These are phyloP conservation scores for Hyppa rectilinea DNA, from an alignment of 2,888 invertebrate species.

Conservation along the genomic window DNA sequence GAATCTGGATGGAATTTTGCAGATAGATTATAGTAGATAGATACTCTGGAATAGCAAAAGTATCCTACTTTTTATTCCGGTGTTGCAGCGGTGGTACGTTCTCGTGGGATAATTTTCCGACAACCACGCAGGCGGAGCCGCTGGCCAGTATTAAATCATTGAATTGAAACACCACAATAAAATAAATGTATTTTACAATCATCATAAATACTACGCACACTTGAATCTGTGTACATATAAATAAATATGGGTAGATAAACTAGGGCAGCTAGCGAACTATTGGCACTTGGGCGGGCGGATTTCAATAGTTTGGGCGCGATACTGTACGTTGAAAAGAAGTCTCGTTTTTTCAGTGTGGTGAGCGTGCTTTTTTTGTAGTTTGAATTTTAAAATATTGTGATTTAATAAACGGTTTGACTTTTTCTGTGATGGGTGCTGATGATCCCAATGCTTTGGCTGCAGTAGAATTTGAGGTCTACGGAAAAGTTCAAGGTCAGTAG, in stretches of 20 bases:
- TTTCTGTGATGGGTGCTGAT: conserved; percentile 89
- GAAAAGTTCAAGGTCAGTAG: conserved; percentile 95
- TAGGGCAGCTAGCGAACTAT: conserved; percentile 72
- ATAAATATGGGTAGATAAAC: conserved; percentile 63
- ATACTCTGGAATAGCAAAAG: no score
- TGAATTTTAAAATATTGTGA: not conserved
- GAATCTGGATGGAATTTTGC: no score
- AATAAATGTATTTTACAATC: conserved; percentile 44
- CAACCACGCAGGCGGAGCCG: no score
- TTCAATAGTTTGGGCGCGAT: conserved; percentile 61
- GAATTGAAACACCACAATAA: conserved; percentile 3
- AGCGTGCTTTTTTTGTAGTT: not conserved
- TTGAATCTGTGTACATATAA: conserved; percentile 62
- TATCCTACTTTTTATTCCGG: no score
- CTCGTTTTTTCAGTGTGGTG: conserved; percentile 39
- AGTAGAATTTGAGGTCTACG: conserved; percentile 97
- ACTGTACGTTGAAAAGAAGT: conserved; percentile 31
- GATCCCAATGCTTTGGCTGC: conserved; percentile 93
- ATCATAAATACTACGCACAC: conserved; percentile 59
- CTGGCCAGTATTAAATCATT: no score
- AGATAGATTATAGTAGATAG: no score
- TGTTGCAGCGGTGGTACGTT: no score
- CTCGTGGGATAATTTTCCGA: no score
- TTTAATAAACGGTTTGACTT: conserved; percentile 8
- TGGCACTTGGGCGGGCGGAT: conserved; percentile 80